Evolutionary conservation across 2,888 invertebrate species (phyloP).

Genomic region (Drosophila paramelanica): DNA sequence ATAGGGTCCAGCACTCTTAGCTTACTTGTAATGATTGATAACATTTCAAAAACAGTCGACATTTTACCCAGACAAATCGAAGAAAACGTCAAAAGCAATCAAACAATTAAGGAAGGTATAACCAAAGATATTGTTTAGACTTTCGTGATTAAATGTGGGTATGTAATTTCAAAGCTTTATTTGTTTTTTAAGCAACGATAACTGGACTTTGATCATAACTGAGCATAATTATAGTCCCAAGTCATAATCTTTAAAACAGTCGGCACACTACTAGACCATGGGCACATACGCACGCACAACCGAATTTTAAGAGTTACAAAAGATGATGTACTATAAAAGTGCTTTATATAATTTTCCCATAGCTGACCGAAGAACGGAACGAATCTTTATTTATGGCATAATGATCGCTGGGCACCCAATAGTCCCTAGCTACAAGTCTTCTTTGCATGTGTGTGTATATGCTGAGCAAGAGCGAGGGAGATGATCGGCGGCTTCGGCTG

Average conservation of each 20-base stretch:
- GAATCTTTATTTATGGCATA: constrained; percentile 81
- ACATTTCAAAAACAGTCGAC: constrained; percentile 6
- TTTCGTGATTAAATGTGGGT: constrained; percentile 50
- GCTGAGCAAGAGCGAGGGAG: constrained; percentile 1
- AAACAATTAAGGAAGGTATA: constrained; percentile 25
- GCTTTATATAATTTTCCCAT: constrained; percentile 73
- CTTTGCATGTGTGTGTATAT: constrained; percentile 8
- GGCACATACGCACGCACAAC: constrained; percentile 1
- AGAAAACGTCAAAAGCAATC: constrained; percentile 56
- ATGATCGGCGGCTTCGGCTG: constrained; percentile 11
- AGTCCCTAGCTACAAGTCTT: constrained; percentile 17
- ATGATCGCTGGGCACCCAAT: constrained; percentile 66
- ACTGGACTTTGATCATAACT: constrained; percentile 72
- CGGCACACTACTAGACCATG: constrained; percentile 18
- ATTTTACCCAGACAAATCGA: constrained; percentile 8
- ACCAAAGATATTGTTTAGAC: constrained; percentile 12
- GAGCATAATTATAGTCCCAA: constrained; percentile 61
- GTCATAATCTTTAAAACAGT: constrained; percentile 33
- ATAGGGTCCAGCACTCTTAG: background rate
- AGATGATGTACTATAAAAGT: constrained; percentile 62
- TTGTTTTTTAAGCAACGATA: constrained; percentile 52
- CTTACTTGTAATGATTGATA: constrained; percentile 30
- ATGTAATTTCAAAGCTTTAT: constrained; percentile 43
- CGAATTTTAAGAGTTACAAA: constrained; percentile 43
- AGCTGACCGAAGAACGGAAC: constrained; percentile 68